These are phyloP conservation scores for Antennarius striatus DNA, from an alignment of 2,113 vertebrate species.

Conservation along the genomic window DNA sequence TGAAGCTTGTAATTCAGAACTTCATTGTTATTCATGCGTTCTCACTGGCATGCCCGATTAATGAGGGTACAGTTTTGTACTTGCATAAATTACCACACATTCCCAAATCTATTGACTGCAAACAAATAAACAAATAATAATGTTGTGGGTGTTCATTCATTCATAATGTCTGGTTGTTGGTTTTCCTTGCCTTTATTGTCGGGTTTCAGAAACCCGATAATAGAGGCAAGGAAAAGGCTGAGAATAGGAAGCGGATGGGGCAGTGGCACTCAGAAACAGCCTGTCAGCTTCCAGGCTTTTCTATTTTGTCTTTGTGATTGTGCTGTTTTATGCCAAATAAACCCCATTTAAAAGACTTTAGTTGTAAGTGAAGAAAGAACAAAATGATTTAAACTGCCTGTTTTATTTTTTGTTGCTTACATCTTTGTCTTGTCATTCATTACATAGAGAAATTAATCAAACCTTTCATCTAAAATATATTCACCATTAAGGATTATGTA, in stretches of 20 bases:
- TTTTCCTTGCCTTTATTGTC: too few species aligned
- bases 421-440: not conserved
- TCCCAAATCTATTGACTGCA: too few species aligned
- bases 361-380: not conserved
- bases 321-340: not conserved
- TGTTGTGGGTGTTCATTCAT: too few species aligned
- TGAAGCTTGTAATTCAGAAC: conserved; percentile 15
- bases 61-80: too few species aligned
- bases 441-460: not conserved
- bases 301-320: conserved; percentile 7
- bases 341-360: not conserved
- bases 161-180: too few species aligned
- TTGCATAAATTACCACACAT: too few species aligned
- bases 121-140: too few species aligned
- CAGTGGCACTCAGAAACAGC: not conserved
- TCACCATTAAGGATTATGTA: too few species aligned
- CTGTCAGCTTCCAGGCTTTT: conserved; percentile 16
- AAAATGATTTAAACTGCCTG: not conserved
- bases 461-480: not conserved
- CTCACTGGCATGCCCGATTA: conserved; percentile 6
- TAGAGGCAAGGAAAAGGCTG: conserved; percentile 32
- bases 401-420: not conserved
- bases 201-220: not conserved
- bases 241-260: conserved; percentile 43
- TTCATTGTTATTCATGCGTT: conserved; percentile 10